Evolutionary conservation across 2,113 vertebrate genomes (phyloP).

Genomic region (Sarotherodon lohbergeri): DNA sequence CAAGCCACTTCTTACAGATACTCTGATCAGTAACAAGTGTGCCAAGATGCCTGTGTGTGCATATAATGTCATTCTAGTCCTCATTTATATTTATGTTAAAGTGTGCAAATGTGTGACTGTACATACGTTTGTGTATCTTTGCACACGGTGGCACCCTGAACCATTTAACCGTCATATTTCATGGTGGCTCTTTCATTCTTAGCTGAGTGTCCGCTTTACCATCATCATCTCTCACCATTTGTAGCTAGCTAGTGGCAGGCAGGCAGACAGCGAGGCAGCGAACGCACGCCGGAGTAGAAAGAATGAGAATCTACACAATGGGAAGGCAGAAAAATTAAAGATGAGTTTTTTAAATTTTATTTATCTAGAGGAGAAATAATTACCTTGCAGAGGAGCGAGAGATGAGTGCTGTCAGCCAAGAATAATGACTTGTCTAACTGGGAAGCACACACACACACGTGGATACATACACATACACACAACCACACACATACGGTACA

Average conservation of each 20-base stretch:
- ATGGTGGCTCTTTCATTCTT: background rate
- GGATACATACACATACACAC: background rate
- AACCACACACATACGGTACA: background rate
- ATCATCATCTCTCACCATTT: background rate
- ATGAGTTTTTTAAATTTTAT: constrained; percentile 28
- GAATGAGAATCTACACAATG: constrained; percentile 41
- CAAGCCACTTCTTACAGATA: background rate
- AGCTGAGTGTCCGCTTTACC: background rate
- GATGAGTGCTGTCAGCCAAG: constrained; percentile 52
- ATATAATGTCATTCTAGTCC: background rate
- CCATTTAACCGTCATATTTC: background rate
- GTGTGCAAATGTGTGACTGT: background rate
- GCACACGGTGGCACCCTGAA: background rate
- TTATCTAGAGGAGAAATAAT: constrained; percentile 57
- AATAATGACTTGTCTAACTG: constrained; percentile 53
- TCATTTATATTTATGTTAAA: background rate
- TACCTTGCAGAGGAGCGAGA: constrained; percentile 42
- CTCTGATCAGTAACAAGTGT: background rate
- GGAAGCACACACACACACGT: background rate
- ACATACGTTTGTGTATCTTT: background rate
- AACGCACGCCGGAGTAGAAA: constrained; percentile 1
- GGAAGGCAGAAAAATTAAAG: constrained; percentile 50
- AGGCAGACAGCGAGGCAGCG: background rate
- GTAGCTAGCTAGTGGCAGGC: background rate
- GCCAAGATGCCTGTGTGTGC: background rate